Evolutionary conservation across 2,797 vertebrate species (phyloP), one percentile per base, ranked within the genome.

Genomic region (Brachyalestes nurse): DNA sequence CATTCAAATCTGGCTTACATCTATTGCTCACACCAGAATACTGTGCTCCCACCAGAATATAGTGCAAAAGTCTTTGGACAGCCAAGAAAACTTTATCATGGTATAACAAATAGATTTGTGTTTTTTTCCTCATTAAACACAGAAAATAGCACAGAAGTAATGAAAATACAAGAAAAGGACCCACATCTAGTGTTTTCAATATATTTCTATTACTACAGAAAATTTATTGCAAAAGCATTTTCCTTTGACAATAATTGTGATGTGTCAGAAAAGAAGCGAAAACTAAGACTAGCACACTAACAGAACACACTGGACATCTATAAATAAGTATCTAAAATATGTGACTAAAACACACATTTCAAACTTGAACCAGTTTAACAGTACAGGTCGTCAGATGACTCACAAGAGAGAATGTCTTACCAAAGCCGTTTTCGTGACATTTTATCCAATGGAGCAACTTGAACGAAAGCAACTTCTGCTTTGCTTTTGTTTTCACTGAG

Each of bases 1-100:
- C 28, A 75, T 61, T 77, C 6, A 49, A 76, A 77, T 58, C n/a
- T 62, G 70, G 34, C 64, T 84, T 64, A 64, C 53, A 65, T 73
- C 77, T 17, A 83, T 19, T 17, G 0, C 66, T 55, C 16, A 14
- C 60, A 51, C 2, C 13, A 0, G 19, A 62, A 53, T 65, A 67
- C 9, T 23, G 9, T 60, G 21, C 8, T 61, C 16, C 19, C 60
- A 53, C 2, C 13, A 0, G 19, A 62, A 53, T 65, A 67, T 19
- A 60, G 9, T 60, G 9, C 8, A 17, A 4, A 60, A 19, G 5
- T 1, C 12, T 14, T 61, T n/a, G 25, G 60, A 4, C 12, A 62
- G 60, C 25, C 60, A 34, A 60, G 25, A 28, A 28, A 62, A 14
- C 23, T 62, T 60, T 34, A 6, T 57, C 4, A n/a, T 12, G 4